Conservation (phyloP, 2,888 invertebrate genomes). For the Leptinotarsa rubiginosa region DNA sequence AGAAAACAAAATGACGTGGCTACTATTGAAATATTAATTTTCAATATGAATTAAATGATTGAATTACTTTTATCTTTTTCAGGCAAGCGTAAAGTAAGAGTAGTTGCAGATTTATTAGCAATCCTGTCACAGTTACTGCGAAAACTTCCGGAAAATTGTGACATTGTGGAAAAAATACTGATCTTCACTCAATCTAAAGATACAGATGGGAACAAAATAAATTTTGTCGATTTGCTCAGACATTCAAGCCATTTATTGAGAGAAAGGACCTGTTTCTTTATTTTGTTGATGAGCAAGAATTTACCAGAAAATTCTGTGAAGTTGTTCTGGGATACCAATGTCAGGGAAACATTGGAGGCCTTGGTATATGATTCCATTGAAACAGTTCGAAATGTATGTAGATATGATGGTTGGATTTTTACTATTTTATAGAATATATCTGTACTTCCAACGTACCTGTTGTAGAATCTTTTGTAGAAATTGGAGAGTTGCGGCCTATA, state of each 20-base stretch:
- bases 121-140: constrained; percentile 80
- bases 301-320: constrained; percentile 74
- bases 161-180: constrained; percentile 80
- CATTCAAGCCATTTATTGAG: constrained; percentile 70
- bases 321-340: constrained; percentile 72
- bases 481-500: too few species aligned
- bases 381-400: constrained; percentile 70
- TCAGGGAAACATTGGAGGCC: constrained; percentile 73
- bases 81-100: constrained; percentile 71
- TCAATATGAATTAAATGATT: constrained; percentile 7
- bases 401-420: background rate
- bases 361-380: constrained; percentile 74
- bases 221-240: constrained; percentile 71
- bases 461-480: too few species aligned
- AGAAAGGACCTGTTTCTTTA: constrained; percentile 78
- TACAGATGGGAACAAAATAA: constrained; percentile 60
- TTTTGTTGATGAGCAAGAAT: constrained; percentile 76
- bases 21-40: background rate
- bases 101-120: constrained; percentile 78
- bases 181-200: constrained; percentile 64
- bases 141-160: constrained; percentile 80
- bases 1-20: too few species aligned
- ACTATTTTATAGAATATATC: too few species aligned
- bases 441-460: too few species aligned
- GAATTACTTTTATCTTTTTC: constrained; percentile 46